A percentile compares a stretch with the other conserved stretches of the same genome.
Conservation (phyloP, 2,888 invertebrate species). For the Acrobasis consociella region DNA sequence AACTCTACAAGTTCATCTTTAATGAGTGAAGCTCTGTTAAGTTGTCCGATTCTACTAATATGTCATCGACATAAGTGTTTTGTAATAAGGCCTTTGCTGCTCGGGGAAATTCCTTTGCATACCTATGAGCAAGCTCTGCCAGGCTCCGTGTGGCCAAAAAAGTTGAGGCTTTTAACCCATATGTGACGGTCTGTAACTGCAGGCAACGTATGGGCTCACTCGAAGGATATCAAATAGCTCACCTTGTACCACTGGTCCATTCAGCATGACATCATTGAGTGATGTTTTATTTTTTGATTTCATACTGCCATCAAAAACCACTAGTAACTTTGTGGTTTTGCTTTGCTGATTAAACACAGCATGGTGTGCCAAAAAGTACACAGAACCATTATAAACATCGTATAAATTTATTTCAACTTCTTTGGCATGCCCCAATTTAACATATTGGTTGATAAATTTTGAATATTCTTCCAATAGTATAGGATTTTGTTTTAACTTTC, state of each 20-base stretch:
- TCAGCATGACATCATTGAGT: slow-evolving; percentile 32
- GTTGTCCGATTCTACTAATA: neutral
- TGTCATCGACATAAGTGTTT: slow-evolving; percentile 27
- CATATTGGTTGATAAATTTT: slow-evolving; percentile 29
- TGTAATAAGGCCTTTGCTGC: slow-evolving; percentile 16
- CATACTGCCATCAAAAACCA: slow-evolving; percentile 39
- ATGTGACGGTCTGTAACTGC: slow-evolving; percentile 30
- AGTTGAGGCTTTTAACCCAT: slow-evolving; percentile 28
- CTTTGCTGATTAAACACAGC: slow-evolving; percentile 34
- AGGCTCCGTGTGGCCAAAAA: slow-evolving; percentile 28
- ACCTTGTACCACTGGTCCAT: slow-evolving; percentile 31
- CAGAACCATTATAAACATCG: slow-evolving; percentile 22
- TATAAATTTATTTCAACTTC: slow-evolving; percentile 20
- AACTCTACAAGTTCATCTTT: neutral
- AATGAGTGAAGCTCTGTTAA: neutral
- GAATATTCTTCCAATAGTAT: slow-evolving; percentile 25
- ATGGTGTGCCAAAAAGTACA: slow-evolving; percentile 40
- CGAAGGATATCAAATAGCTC: slow-evolving; percentile 33
- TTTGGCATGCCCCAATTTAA: slow-evolving; percentile 27
- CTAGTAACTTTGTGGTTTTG: slow-evolving; percentile 35
- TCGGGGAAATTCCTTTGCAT: slow-evolving; percentile 22
- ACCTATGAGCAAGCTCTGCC: slow-evolving; percentile 25
- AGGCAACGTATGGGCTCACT: slow-evolving; percentile 26
- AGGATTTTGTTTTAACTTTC: slow-evolving; percentile 15
- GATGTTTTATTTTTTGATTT: slow-evolving; percentile 22